Base-by-base conservation (phyloP, 2,888 invertebrate species). In the Caenorhabditis imperialis region DNA sequence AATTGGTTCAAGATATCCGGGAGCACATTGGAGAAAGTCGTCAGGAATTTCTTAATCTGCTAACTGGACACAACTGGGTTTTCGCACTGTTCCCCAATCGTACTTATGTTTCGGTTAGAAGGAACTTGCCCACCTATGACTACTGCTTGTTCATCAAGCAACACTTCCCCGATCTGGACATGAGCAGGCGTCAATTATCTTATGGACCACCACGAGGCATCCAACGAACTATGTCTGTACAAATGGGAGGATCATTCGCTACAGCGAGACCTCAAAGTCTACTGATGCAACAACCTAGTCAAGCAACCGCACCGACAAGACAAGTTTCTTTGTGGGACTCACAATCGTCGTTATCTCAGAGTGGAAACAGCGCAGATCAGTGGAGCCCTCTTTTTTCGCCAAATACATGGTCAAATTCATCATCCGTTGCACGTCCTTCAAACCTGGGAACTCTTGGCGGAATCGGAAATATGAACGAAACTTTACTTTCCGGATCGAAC, bases 41-140 rank as follows among this genome's bases (percentile, higher is more conserved):
- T 25, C 74, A 75, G 35, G 81, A 81, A 23, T 87, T 88, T 61
- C 74, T 87, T 54, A 80, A 82, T 33, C 81, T 88, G 45, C 74
- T 88, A 37, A 62, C 74, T 16, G 58, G 76, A 10, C 88, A 88
- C 69, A 86, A 84, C 33, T 88, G 86, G 82, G 84, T 86, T 20
- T 88, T 88, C 65, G 81, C 86, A 14, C 81, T 88, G 8, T 88
- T 88, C 65, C 88, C 88, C 6, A 84, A 83, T 35, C 82, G 86
- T 42, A 86, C 83, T 37, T 88, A 84, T 73, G 86, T 88, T 27
- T 81, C 84, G 12, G 86, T 87, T 16, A 85, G 87, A 18, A 83
- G 88, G 30, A 84, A 84, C 55, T 77, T 88, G 27, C 86, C 87
- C 14, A 81, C 78, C 60, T 86, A 86, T 71, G 86, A 88, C 71